A percentile compares a stretch with the other conserved stretches of the same genome.
These are phyloP conservation scores for Paramormyrops hopkinsi DNA, from an alignment of 2,797 vertebrate genomes.

Conservation along the genomic window DNA sequence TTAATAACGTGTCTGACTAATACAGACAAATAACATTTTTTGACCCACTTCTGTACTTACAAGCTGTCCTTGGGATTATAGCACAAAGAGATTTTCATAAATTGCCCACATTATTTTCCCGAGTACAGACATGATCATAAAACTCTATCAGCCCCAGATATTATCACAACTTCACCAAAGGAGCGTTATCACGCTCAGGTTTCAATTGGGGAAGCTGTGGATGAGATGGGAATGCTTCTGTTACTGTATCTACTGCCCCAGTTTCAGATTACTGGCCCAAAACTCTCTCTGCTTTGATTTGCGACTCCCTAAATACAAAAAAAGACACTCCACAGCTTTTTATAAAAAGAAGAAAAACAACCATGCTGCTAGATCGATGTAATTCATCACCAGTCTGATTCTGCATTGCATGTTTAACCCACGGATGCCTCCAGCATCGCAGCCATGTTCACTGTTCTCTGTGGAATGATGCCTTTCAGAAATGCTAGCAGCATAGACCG, in stretches of 20 bases:
- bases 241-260: neutral
- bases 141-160: neutral
- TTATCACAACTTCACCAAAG: neutral
- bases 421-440: neutral
- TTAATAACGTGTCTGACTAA: neutral
- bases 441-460: neutral
- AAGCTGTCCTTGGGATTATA: neutral
- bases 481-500: neutral
- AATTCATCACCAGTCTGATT: neutral
- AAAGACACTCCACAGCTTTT: neutral
- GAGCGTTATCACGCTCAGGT: neutral
- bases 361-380: neutral
- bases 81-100: neutral
- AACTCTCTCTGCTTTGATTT: neutral
- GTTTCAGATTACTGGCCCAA: neutral
- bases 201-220: neutral
- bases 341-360: neutral
- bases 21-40: neutral
- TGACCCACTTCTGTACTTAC: neutral
- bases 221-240: neutral
- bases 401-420: neutral
- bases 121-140: neutral
- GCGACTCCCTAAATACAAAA: neutral
- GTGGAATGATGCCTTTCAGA: neutral
- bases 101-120: neutral